Evolutionary conservation across 2,797 vertebrate species (phyloP), one percentile per base, ranked within the genome.

Genomic region (Ptychadena robeensis): DNA sequence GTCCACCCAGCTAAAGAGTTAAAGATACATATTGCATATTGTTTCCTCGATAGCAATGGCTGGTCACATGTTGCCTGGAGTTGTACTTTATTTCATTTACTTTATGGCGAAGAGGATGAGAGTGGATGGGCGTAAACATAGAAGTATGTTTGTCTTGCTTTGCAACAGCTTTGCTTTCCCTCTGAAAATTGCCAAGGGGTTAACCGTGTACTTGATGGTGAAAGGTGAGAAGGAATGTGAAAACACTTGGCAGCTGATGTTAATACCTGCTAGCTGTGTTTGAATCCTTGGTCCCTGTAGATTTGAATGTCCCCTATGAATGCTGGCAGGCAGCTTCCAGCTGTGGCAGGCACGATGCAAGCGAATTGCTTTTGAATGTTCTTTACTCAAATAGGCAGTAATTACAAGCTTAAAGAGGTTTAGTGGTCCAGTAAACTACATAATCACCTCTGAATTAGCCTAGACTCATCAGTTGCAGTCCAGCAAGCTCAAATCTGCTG

Each of bases 381-480:
- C 96, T 94, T 96, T 95, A 93, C 96, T 98, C 96, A 98, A 98
- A 98, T 96, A 97, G 96, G 96, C 96, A 95, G 96, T 98, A 98
- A 99, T 98, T 98, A 98, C 95, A 94, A 96, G 96, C 97, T 98
- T 98, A 97, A 97, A 98, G 96, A 97, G 97, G 96, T 98, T 99
- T 98, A 98, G 97, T 98, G 96, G 97, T 97, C 97, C 97, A 99
- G 98, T 97, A 99, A 99, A 99, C 97, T 96, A 98, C 96, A 97
- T 99, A 99, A 98, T 98, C 96, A 97, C 96, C 96, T 95, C 95
- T 95, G 96, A 98, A 98, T 98, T 98, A 98, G 96, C 95, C 95
- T 87, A 91, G 94, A 95, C 97, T 98, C 97, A 98, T 99, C 98
- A 98, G 96, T 95, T 93, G 95, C 96, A 97, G 96, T 96, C 96